phyloP scores from a whole-genome alignment of 2,113 vertebrate species.

The Dicerorhinus sumatrensis region DNA sequence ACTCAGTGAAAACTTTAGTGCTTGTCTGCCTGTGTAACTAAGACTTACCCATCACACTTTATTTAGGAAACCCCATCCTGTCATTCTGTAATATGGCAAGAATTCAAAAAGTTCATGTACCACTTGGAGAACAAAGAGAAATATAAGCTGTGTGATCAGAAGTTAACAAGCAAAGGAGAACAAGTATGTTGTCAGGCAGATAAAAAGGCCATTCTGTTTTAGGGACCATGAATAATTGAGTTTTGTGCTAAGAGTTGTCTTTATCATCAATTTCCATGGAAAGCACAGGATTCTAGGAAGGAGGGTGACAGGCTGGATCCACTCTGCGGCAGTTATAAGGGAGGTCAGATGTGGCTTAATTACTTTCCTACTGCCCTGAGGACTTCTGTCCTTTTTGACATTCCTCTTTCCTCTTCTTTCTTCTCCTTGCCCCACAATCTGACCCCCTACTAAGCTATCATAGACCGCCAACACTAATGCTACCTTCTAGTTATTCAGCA shows the following conservation, averaged over 20 bases:
- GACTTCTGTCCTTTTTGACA: not conserved
- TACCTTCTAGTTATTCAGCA: not conserved
- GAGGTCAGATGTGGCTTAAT: not conserved
- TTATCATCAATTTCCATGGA: not conserved
- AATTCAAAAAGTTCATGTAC: not conserved
- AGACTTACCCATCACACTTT: not conserved
- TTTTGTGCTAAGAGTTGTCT: not conserved
- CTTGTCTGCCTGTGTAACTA: not conserved
- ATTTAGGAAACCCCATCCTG: not conserved
- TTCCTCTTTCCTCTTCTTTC: not conserved
- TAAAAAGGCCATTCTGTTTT: not conserved
- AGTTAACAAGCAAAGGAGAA: not conserved
- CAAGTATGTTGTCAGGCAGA: not conserved
- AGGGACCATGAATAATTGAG: not conserved
- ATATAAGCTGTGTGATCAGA: not conserved
- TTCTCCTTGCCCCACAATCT: not conserved
- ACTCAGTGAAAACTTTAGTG: not conserved
- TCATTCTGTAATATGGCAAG: not conserved
- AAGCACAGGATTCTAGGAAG: not conserved
- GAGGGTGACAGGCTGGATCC: not conserved
- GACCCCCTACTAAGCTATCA: not conserved
- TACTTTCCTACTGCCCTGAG: not conserved
- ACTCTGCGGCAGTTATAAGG: not conserved
- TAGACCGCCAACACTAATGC: not conserved
- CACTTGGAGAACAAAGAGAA: conserved; percentile 29